These are phyloP conservation scores for Xiphorhynchus erythropygius DNA, from an alignment of 2,797 vertebrate genomes.

Conservation along the genomic window DNA sequence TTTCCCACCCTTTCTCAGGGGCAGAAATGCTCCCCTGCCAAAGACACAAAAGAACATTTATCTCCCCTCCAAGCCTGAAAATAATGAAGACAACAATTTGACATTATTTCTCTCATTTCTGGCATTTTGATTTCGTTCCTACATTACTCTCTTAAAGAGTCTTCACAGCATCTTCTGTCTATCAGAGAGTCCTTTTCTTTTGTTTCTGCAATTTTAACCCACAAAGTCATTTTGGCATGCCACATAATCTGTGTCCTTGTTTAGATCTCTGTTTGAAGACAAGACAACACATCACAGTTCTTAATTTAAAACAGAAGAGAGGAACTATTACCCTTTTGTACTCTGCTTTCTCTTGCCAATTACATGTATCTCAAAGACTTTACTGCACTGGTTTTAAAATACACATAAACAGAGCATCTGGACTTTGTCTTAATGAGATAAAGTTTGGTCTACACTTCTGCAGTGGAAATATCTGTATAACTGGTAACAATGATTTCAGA, in stretches of 20 bases:
- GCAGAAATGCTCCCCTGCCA: neutral
- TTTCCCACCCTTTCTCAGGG: neutral
- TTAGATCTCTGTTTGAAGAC: neutral
- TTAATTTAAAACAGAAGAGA: conserved; percentile 38
- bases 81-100: neutral
- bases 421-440: conserved; percentile 70
- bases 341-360: conserved; percentile 40
- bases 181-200: neutral
- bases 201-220: neutral
- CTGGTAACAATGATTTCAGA: conserved; percentile 58
- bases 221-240: neutral
- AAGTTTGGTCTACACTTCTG: conserved; percentile 64
- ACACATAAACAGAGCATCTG: conserved; percentile 59
- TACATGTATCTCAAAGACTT: conserved; percentile 32
- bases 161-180: neutral
- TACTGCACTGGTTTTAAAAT: conserved; percentile 47
- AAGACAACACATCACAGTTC: neutral
- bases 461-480: conserved; percentile 58
- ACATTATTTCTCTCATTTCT: neutral
- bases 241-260: neutral
- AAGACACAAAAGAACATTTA: neutral
- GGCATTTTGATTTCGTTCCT: neutral
- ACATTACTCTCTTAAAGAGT: neutral
- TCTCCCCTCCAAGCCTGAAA: neutral
- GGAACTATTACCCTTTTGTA: neutral